phyloP scores from a whole-genome alignment of 2,113 vertebrate species.

The human region DNA sequence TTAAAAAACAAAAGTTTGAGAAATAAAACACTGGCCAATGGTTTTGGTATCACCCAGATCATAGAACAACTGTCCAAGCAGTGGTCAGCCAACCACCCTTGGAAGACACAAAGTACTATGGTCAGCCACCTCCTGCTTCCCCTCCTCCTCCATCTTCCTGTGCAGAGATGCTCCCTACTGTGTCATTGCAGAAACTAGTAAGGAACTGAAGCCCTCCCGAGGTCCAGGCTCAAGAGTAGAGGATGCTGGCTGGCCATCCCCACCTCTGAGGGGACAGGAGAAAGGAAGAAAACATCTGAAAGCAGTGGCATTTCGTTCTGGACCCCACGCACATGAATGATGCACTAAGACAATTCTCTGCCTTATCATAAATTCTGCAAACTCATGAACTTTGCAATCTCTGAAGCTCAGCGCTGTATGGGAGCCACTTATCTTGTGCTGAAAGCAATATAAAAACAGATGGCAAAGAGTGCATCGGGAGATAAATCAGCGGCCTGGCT shows the following conservation, averaged over 20 bases:
- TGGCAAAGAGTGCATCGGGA: conserved; percentile 73
- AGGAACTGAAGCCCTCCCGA: background rate
- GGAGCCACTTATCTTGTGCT: conserved; percentile 81
- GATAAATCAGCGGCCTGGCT: conserved; percentile 73
- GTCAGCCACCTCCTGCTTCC: background rate
- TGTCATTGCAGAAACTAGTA: background rate
- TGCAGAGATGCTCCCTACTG: background rate
- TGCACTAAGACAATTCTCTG: conserved; percentile 76
- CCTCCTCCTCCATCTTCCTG: background rate
- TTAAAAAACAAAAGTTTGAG: background rate
- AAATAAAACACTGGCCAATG: background rate
- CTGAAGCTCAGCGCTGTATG: conserved; percentile 76
- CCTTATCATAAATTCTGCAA: conserved; percentile 81
- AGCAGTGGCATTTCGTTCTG: conserved; percentile 66
- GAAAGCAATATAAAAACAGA: conserved; percentile 82
- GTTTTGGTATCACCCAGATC: background rate
- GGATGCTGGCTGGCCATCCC: background rate
- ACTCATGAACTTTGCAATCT: conserved; percentile 79
- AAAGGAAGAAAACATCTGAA: conserved; percentile 68
- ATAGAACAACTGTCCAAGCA: background rate
- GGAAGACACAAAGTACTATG: no score
- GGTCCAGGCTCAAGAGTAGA: background rate
- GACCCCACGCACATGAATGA: conserved; percentile 69
- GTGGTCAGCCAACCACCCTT: background rate
- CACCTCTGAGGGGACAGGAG: conserved; percentile 34